phyloP scores from a whole-genome alignment of 2,797 vertebrate genomes.

The Chromobotia macracanthus region DNA sequence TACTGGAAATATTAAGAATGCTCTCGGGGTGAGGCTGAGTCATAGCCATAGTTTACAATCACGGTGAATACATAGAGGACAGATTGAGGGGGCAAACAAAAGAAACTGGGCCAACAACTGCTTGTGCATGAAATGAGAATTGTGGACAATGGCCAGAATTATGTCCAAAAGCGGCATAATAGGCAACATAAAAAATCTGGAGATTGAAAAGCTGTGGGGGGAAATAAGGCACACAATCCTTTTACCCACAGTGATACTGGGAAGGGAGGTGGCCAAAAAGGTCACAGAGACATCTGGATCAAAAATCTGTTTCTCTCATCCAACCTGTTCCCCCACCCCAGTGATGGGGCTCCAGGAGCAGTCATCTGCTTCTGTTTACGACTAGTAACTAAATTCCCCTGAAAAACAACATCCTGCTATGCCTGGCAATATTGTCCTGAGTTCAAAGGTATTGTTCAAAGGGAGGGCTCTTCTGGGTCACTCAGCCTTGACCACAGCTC shows the following conservation, averaged over 20 bases:
- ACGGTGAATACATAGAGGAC: constrained; percentile 13
- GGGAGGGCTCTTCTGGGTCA: constrained; percentile 34
- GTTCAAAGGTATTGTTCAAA: constrained; percentile 56
- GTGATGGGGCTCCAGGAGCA: background rate
- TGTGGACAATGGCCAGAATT: constrained; percentile 36
- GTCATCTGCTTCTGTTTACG: constrained; percentile 41
- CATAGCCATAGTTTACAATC: constrained; percentile 2
- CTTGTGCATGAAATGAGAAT: constrained; percentile 22
- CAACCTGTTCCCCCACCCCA: constrained; percentile 28
- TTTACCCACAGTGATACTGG: constrained; percentile 18
- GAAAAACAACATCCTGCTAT: constrained; percentile 43
- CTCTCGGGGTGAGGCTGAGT: background rate
- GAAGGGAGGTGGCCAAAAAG: constrained; percentile 29
- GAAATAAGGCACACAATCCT: constrained; percentile 10
- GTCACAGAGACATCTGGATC: constrained; percentile 55
- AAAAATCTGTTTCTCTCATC: constrained; percentile 52
- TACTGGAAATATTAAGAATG: constrained; percentile 16
- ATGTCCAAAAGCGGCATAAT: constrained; percentile 37
- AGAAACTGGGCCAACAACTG: constrained; percentile 15
- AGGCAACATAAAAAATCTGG: constrained; percentile 4
- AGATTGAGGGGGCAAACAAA: constrained; percentile 9
- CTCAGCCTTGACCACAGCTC: constrained; percentile 39
- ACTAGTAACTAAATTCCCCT: constrained; percentile 23
- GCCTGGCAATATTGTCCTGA: constrained; percentile 31
- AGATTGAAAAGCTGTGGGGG: constrained; percentile 18